phyloP scores from a whole-genome alignment of 1,140 invertebrate species.

The Andricus grossulariae region DNA sequence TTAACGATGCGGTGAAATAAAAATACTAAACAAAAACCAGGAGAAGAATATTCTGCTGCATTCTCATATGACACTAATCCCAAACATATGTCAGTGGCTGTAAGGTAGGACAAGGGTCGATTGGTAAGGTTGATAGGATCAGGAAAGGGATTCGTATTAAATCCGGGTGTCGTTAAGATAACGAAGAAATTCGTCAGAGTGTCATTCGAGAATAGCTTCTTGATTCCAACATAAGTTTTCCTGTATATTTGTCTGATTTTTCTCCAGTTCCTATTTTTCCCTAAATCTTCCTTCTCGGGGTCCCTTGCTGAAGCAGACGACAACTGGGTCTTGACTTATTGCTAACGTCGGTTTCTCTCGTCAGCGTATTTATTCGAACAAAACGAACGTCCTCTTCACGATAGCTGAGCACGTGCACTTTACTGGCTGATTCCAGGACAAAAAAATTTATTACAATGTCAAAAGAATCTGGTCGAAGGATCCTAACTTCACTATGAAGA shows the following conservation, averaged over 20 bases:
- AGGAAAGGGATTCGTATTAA: slow-evolving; percentile 33
- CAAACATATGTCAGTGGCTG: slow-evolving; percentile 33
- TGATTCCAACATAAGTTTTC: slow-evolving; percentile 30
- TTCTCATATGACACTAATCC: slow-evolving; percentile 32
- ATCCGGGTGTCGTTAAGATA: slow-evolving; percentile 36
- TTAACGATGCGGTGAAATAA: too few species aligned
- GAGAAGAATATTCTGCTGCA: background rate
- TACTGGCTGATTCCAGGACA: slow-evolving; percentile 12
- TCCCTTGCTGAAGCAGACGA: background rate
- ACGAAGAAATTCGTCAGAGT: slow-evolving; percentile 38
- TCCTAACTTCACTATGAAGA: background rate
- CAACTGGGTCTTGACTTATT: slow-evolving; percentile 27
- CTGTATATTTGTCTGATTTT: slow-evolving; percentile 30
- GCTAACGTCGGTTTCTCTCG: slow-evolving; percentile 30
- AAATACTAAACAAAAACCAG: background rate
- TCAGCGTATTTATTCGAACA: slow-evolving; percentile 26
- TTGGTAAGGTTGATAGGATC: slow-evolving; percentile 17
- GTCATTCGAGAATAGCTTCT: slow-evolving; percentile 32
- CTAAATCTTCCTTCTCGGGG: background rate
- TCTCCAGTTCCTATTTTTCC: slow-evolving; percentile 15
- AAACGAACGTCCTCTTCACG: slow-evolving; percentile 26
- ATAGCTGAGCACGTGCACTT: slow-evolving; percentile 19
- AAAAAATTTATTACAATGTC: slow-evolving; percentile 28
- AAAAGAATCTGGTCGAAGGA: slow-evolving; percentile 5
- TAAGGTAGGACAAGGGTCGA: slow-evolving; percentile 31